These are phyloP conservation scores for Darevskia nairensis DNA, from an alignment of 2,797 vertebrate genomes.

Conservation along the genomic window DNA sequence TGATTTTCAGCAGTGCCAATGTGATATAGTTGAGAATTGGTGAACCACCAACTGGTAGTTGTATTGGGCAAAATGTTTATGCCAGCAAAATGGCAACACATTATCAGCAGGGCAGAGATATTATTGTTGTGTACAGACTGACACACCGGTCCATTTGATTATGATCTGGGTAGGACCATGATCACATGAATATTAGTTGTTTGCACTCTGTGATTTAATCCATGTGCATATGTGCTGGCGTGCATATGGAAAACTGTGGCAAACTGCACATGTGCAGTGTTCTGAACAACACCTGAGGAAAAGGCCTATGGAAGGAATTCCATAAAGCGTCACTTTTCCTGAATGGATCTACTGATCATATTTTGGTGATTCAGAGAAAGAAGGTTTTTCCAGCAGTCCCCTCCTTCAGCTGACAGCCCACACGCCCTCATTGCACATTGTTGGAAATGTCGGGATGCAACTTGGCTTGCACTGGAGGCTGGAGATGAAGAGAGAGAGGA, in stretches of 20 bases:
- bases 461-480: too few species aligned
- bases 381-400: too few species aligned
- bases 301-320: background rate
- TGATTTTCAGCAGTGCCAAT: background rate
- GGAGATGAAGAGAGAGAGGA: too few species aligned
- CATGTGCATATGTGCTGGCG: too few species aligned
- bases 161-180: background rate
- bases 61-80: background rate
- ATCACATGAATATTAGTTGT: background rate
- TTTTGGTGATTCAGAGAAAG: too few species aligned
- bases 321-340: background rate
- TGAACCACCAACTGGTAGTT: background rate
- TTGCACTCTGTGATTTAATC: background rate
- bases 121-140: background rate
- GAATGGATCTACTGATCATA: background rate
- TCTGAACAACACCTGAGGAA: background rate
- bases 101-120: background rate
- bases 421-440: too few species aligned
- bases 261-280: too few species aligned
- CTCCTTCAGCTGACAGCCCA: too few species aligned
- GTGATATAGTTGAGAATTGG: background rate
- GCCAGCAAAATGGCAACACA: background rate
- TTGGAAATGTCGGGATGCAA: too few species aligned
- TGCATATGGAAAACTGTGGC: background rate
- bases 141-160: background rate